Conservation (phyloP, 2,888 invertebrate species). For the Caenorhabditis sinica region DNA sequence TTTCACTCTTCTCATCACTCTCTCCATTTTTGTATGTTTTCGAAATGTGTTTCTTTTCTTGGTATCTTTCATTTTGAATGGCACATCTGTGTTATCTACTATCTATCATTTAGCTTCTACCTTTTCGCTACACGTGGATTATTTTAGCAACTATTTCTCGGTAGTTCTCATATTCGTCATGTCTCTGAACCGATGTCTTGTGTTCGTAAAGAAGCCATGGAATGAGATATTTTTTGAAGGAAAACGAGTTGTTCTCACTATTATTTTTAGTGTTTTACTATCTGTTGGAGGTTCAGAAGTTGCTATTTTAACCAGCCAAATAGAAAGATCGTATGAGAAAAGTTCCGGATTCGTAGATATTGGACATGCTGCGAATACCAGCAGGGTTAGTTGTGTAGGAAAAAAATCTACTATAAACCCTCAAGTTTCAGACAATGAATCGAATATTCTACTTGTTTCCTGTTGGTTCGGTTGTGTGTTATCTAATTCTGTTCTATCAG, state of each 20-base stretch:
- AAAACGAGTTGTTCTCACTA: not conserved
- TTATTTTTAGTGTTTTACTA: not conserved
- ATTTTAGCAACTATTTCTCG: conserved; percentile 17
- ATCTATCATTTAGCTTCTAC: too few species aligned
- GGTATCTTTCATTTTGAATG: too few species aligned
- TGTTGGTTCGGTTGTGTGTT: conserved; percentile 23
- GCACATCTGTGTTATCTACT: too few species aligned
- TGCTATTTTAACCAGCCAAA: not conserved
- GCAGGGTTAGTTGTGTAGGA: conserved; percentile 4
- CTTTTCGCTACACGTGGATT: conserved; percentile 3
- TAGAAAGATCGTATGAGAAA: not conserved
- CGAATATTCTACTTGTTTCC: conserved; percentile 23
- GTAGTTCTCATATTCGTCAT: conserved; percentile 14
- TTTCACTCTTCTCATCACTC: too few species aligned
- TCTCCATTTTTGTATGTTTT: too few species aligned
- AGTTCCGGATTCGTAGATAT: conserved; percentile 6
- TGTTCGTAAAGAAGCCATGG: conserved; percentile 4
- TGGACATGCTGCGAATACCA: not conserved
- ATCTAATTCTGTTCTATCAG: conserved; percentile 7
- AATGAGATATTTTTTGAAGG: conserved; percentile 1
- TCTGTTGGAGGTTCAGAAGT: not conserved
- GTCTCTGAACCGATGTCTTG: conserved; percentile 30
- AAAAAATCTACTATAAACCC: too few species aligned
- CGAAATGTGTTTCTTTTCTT: too few species aligned
- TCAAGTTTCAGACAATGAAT: conserved; percentile 11